These are phyloP conservation scores for Tragopan temminckii DNA, from an alignment of 2,797 vertebrate species.

Conservation along the genomic window DNA sequence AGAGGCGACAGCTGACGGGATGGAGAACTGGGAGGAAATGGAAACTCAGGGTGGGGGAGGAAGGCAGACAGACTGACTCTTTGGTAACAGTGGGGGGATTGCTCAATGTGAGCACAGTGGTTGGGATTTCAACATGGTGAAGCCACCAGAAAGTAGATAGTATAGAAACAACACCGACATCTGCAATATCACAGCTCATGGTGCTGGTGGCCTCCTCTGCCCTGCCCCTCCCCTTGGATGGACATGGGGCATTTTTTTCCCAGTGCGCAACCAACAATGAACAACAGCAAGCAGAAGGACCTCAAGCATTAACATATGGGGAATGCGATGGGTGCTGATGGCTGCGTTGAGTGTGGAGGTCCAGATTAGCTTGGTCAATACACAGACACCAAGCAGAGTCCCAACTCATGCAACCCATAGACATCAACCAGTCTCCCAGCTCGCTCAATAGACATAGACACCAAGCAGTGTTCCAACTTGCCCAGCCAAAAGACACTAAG, in stretches of 20 bases:
- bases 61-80: constrained; percentile 56
- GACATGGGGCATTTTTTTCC: fast-evolving
- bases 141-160: constrained; percentile 59
- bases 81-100: constrained; percentile 27
- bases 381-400: no score
- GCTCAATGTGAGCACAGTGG: fast-evolving
- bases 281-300: background rate
- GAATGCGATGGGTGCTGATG: background rate
- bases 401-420: no score
- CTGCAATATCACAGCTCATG: background rate
- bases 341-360: background rate
- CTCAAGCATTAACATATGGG: no score
- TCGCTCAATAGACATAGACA: no score
- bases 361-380: background rate
- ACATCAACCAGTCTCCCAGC: no score
- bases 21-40: constrained; percentile 52
- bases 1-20: background rate
- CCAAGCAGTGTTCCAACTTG: no score
- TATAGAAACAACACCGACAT: background rate
- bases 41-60: constrained; percentile 6
- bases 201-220: fast-evolving
- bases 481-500: no score
- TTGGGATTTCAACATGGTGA: constrained; percentile 52
- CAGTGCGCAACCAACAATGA: fast-evolving
- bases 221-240: fast-evolving